A percentile compares a stretch with the other conserved stretches of the same genome.
Conservation (phyloP, 2,888 invertebrate species). For the Pseudococcus jackbeardsleyi region DNA sequence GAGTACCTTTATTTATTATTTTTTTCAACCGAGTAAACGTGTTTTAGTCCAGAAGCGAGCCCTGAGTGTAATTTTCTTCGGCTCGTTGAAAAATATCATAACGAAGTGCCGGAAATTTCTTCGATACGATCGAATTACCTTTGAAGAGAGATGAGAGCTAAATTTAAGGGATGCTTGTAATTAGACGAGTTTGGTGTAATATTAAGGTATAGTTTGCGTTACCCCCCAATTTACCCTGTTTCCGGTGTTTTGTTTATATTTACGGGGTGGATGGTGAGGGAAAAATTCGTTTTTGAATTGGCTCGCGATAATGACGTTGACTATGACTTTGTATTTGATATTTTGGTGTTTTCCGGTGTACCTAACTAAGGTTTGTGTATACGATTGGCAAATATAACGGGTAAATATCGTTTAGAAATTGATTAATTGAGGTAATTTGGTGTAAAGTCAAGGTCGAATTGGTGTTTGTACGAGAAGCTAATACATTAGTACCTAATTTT, state of each 20-base stretch:
- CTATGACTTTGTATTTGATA: background rate
- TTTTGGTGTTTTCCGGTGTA: background rate
- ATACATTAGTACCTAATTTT: too few species aligned
- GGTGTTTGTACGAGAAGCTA: too few species aligned
- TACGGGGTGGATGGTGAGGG: background rate
- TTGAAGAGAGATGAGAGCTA: background rate
- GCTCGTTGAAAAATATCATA: background rate
- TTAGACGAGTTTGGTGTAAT: background rate
- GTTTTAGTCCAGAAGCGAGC: background rate
- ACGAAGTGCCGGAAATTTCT: conserved; percentile 30
- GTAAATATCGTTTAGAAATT: background rate
- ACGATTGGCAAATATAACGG: background rate
- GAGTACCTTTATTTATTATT: background rate
- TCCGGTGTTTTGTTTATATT: conserved; percentile 2
- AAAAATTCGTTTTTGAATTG: background rate
- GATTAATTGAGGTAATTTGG: background rate
- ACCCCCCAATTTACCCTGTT: background rate
- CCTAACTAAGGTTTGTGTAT: background rate
- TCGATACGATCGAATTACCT: conserved; percentile 8
- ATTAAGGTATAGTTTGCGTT: background rate
- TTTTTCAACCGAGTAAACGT: background rate
- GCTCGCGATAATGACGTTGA: background rate
- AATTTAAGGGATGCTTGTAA: background rate
- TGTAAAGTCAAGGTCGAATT: background rate
- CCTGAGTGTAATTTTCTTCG: background rate